Evolutionary conservation across 1,140 invertebrate species (phyloP).

Genomic region (Campoletis sonorensis): DNA sequence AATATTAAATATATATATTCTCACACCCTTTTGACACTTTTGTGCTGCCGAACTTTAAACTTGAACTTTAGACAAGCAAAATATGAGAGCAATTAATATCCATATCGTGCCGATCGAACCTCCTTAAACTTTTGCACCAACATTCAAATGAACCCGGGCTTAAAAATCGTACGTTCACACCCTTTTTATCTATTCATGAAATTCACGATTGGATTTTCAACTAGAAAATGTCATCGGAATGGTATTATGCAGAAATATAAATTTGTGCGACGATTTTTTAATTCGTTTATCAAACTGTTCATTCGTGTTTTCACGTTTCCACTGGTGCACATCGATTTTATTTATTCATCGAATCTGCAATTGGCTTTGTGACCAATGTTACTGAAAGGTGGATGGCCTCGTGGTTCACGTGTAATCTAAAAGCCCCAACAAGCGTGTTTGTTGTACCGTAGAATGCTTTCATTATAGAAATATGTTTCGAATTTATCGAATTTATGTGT

Average conservation of each 20-base stretch:
- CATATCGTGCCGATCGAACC: neutral
- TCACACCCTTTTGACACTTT: neutral
- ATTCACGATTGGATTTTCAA: neutral
- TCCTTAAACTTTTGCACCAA: no score
- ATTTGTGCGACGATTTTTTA: neutral
- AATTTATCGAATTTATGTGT: constrained; percentile 32
- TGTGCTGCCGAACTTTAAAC: neutral
- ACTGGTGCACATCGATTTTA: neutral
- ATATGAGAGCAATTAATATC: neutral
- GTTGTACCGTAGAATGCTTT: constrained; percentile 15
- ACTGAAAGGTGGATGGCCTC: neutral
- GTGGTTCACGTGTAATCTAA: constrained; percentile 23
- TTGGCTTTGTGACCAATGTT: constrained; percentile 38
- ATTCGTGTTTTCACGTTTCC: neutral
- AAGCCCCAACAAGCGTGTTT: constrained; percentile 21
- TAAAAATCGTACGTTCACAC: no score
- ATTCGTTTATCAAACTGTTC: neutral
- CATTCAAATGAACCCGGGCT: neutral
- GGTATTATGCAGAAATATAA: neutral
- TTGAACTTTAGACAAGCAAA: neutral
- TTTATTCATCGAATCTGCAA: constrained; percentile 42
- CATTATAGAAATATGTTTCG: constrained; percentile 34
- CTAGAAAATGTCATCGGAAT: neutral
- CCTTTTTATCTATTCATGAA: constrained; percentile 17
- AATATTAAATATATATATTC: constrained; percentile 39